These are phyloP conservation scores for Nephila pilipes DNA, from an alignment of 1,140 invertebrate species.

Conservation along the genomic window DNA sequence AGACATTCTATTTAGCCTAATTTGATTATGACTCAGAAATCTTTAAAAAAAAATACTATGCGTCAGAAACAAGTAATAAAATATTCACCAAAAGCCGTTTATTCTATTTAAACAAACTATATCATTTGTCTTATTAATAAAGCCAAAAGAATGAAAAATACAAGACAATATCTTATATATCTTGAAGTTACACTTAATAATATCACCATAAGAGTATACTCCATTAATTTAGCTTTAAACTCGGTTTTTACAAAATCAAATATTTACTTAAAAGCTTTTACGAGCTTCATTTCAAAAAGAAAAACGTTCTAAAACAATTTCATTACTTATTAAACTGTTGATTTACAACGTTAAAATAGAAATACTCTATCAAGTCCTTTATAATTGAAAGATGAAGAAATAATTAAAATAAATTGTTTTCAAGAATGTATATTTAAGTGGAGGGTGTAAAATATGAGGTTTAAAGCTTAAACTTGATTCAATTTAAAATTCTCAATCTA, in stretches of 20 bases:
- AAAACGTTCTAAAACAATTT: constrained; percentile 8
- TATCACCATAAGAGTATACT: neutral
- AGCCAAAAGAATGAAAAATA: neutral
- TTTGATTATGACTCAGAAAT: neutral
- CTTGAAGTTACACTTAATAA: neutral
- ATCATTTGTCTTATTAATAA: neutral
- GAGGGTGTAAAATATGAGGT: neutral
- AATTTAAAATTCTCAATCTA: constrained; percentile 38
- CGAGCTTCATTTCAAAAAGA: neutral
- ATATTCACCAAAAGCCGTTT: neutral
- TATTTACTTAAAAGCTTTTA: constrained; percentile 14
- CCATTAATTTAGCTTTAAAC: neutral
- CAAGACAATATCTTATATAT: neutral
- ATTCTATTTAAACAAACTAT: neutral
- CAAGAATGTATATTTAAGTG: neutral
- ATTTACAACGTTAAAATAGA: neutral
- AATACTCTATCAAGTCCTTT: constrained; percentile 14
- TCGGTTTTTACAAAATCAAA: neutral
- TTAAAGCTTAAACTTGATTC: constrained; percentile 7
- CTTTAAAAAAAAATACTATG: neutral
- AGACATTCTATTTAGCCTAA: no score
- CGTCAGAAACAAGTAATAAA: neutral
- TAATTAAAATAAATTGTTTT: constrained; percentile 40
- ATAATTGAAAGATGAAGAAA: constrained; percentile 23
- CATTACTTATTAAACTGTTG: constrained; percentile 32